Evolutionary conservation across 53 echinoderm and acorn worm species (phyloP), one percentile per base, ranked within the genome.

Genomic region (Holothuria scabra): DNA sequence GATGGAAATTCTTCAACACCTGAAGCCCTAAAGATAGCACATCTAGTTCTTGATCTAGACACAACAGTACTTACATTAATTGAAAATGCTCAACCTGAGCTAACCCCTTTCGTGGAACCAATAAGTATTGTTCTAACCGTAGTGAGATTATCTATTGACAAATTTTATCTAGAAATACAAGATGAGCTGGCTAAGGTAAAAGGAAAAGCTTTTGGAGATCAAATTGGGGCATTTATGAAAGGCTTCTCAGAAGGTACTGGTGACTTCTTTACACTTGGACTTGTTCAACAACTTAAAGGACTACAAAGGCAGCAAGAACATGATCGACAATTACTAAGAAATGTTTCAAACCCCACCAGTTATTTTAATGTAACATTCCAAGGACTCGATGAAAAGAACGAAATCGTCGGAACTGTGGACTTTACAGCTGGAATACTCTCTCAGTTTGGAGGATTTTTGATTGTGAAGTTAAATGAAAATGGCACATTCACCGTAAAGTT

Each of bases 351-450:
- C 49, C 76, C 76, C 34, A 48, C 76, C 46, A 76, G 76, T 76
- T 76, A 76, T 46, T 76, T 76, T 46, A 46, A 76, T 76, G 76
- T 76, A 46, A 76, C 76, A 76, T 76, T 76, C 28, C 76, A 76
- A 57, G 76, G 76, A 1, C 38, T 76, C n/a, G 46, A 76, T 76
- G 46, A 16, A 8, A 76, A 34, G 34, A 48, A 48, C 34, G 76
- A 76, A 46, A 38, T 21, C 20, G 48, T 76, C 49, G 76, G 76
- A 76, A 76, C 76, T 34, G 76, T 76, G 21, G 76, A 76, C 76
- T 76, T 76, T 46, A 76, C 76, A 76, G 76, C 76, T 21, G 76
- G 76, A 41, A 76, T 76, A 76, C 76, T 76, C 41, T 76, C 76
- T 26, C 76, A 76, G 49, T 76, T 76, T 46, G 76, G 76, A 41